Evolutionary conservation across 53 echinoderm and acorn worm genomes (phyloP).

Genomic region (Luidia sarsii): DNA sequence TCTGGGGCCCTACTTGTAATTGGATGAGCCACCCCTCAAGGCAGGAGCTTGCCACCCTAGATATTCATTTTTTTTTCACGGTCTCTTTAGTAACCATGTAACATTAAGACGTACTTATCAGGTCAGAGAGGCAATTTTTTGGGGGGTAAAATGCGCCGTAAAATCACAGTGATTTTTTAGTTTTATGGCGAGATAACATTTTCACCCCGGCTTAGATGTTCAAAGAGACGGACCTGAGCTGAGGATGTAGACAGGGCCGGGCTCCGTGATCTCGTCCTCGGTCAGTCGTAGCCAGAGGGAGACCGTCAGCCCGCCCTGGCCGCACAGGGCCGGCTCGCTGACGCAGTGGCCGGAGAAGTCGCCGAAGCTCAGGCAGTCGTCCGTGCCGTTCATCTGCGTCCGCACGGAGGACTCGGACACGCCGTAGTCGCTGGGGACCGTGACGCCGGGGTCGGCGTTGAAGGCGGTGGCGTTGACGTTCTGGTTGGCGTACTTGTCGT

Average conservation of each 20-base stretch:
- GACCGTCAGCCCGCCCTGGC: constrained; percentile 64
- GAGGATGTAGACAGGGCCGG: constrained; percentile 72
- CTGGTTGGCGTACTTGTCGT: constrained; percentile 70
- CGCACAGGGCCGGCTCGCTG: constrained; percentile 72
- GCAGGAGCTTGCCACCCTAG: no score
- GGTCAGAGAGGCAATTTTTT: no score
- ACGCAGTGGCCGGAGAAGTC: constrained; percentile 70
- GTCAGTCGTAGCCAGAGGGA: constrained; percentile 80
- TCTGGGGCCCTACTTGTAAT: no score
- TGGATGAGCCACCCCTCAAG: no score
- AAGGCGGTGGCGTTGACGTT: constrained; percentile 63
- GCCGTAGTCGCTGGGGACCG: constrained; percentile 55
- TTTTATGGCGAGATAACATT: no score
- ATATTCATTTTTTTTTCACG: no score
- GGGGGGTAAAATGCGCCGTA: no score
- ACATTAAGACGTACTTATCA: no score
- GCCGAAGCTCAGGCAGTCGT: constrained; percentile 79
- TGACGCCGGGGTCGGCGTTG: constrained; percentile 65
- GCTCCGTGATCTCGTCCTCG: constrained; percentile 65
- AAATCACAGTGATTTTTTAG: no score
- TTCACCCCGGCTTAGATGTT: no score
- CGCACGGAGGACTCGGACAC: constrained; percentile 58
- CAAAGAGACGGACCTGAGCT: no score
- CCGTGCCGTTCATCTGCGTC: constrained; percentile 64
- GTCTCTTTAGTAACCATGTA: no score